Conservation (phyloP, 1,140 invertebrate genomes). For the Orius insidiosus region DNA sequence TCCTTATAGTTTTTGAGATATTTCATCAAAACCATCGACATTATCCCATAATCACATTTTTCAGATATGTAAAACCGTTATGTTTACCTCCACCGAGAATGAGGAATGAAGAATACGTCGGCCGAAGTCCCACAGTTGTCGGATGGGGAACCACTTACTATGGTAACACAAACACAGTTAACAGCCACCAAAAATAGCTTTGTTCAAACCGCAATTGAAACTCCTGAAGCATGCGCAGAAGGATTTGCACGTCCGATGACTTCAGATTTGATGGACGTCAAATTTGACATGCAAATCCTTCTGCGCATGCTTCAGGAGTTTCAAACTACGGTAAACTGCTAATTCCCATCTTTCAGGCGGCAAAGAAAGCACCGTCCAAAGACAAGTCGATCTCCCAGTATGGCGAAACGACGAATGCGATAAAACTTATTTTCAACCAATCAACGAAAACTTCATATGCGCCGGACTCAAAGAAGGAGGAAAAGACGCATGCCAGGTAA, state of each 20-base stretch:
- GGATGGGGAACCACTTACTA: constrained; percentile 84
- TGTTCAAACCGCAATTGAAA: neutral
- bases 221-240: too few species aligned
- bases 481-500: constrained; percentile 78
- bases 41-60: neutral
- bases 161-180: too few species aligned
- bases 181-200: too few species aligned
- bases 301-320: too few species aligned
- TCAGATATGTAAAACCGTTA: constrained; percentile 62
- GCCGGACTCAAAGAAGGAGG: constrained; percentile 79
- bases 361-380: constrained; percentile 62
- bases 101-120: constrained; percentile 41
- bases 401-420: constrained; percentile 86
- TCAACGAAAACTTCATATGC: constrained; percentile 77
- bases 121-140: constrained; percentile 62
- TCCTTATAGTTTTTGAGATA: too few species aligned
- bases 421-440: constrained; percentile 77
- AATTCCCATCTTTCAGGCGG: constrained; percentile 33
- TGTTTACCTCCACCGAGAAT: constrained; percentile 53
- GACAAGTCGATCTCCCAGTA: constrained; percentile 68
- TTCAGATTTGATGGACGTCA: too few species aligned
- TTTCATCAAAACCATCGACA: too few species aligned
- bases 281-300: too few species aligned
- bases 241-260: too few species aligned
- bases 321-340: neutral